Conservation (phyloP, 2,113 vertebrate species). For the Actinemys pallida region DNA sequence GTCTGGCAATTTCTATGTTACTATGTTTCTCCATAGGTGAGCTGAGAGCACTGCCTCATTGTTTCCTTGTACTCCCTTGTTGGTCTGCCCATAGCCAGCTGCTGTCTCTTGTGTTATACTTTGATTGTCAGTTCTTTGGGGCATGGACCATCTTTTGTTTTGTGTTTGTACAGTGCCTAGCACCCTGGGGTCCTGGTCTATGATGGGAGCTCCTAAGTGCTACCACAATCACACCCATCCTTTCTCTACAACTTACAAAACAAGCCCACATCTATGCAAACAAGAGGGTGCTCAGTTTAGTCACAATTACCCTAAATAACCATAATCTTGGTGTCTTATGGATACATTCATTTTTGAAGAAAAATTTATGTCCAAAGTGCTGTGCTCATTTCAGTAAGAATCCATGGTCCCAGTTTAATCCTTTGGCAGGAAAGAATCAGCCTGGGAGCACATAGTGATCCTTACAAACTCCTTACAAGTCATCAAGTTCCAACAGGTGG, state of each 20-base stretch:
- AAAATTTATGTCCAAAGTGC: constrained; percentile 47
- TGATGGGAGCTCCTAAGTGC: background rate
- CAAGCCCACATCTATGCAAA: background rate
- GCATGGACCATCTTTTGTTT: background rate
- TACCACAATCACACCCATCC: background rate
- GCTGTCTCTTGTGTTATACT: background rate
- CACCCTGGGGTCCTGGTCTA: too few relatives aligned
- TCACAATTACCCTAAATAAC: background rate
- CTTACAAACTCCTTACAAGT: constrained; percentile 58
- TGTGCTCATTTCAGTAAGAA: constrained; percentile 57
- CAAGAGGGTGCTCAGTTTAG: background rate
- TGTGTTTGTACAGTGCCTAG: background rate
- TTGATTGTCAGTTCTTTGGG: background rate
- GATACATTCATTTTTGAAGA: constrained; percentile 63
- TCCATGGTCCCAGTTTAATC: constrained; percentile 31
- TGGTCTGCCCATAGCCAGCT: background rate
- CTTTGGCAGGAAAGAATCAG: constrained; percentile 1
- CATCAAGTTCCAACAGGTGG: background rate
- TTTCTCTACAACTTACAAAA: background rate
- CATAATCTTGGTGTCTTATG: constrained; percentile 39
- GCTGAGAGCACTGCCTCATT: background rate
- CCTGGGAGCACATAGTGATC: constrained; percentile 56
- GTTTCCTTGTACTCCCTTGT: background rate
- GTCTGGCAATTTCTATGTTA: background rate
- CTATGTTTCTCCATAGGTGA: background rate